Evolutionary conservation across 1,140 invertebrate species (phyloP).

Genomic region (Sinonovacula constricta): DNA sequence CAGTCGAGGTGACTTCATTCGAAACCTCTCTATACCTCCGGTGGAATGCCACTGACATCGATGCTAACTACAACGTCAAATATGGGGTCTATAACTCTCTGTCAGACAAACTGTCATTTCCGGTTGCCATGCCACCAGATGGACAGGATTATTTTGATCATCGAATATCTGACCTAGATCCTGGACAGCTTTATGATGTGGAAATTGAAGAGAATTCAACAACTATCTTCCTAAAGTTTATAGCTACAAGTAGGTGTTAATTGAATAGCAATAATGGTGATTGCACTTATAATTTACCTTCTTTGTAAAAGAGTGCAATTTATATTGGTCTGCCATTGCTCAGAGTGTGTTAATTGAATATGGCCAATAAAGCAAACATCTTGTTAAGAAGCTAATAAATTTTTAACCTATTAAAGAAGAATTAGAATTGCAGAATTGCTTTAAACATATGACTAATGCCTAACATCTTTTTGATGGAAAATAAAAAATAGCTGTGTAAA

Average conservation of each 20-base stretch:
- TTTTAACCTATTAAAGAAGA: neutral
- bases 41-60: neutral
- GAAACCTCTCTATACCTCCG: neutral
- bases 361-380: neutral
- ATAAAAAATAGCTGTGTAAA: no score
- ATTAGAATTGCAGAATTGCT: neutral
- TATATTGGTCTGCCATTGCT: no score
- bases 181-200: neutral
- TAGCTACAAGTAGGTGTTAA: neutral
- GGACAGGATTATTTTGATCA: neutral
- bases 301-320: no score
- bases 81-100: neutral
- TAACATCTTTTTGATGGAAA: no score
- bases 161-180: neutral
- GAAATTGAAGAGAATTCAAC: neutral
- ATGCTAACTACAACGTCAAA: neutral
- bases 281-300: neutral
- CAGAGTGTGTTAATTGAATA: no score
- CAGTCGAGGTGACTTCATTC: neutral
- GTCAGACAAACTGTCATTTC: neutral
- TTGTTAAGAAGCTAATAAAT: neutral
- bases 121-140: neutral
- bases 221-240: neutral
- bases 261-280: neutral
- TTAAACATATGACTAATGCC: no score